Evolutionary conservation across 35 echinoderm and acorn worm species (phyloP).

Genomic region (Apostichopus japonicus): DNA sequence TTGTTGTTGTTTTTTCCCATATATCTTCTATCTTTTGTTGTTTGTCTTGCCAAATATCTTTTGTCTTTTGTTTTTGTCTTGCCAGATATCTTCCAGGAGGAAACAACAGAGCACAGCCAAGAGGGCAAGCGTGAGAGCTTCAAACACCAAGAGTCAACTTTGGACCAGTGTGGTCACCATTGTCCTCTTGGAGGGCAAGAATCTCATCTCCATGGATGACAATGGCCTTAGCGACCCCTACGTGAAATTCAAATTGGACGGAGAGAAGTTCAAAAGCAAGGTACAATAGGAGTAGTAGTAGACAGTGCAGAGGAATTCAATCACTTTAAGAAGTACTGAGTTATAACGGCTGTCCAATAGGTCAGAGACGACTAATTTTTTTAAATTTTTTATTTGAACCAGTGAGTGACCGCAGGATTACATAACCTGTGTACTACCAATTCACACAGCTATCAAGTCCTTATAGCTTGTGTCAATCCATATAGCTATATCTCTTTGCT

Average conservation of each 20-base stretch:
- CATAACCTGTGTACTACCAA: no score
- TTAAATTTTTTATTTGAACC: no score
- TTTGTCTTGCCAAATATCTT: neutral
- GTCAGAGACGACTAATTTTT: no score
- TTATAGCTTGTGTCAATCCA: no score
- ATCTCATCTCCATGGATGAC: conserved; percentile 97
- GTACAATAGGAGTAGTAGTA: conserved; percentile 33
- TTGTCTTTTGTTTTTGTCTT: neutral
- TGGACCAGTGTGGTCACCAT: conserved; percentile 96
- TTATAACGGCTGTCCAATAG: no score
- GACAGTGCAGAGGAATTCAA: no score
- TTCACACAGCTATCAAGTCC: no score
- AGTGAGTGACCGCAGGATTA: no score
- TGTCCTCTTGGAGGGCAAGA: conserved; percentile 82
- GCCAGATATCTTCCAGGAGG: conserved; percentile 64
- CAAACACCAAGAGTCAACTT: conserved; percentile 69
- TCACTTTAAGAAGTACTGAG: no score
- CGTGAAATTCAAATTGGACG: conserved; percentile 89
- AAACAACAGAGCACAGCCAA: conserved; percentile 66
- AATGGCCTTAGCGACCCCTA: conserved; percentile 97
- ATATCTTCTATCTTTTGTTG: no score
- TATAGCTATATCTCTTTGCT: no score
- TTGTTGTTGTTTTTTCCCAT: neutral
- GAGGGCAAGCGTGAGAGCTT: conserved; percentile 59
- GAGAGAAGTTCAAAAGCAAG: conserved; percentile 94